A percentile compares a stretch with the other conserved stretches of the same genome.
phyloP scores from a whole-genome alignment of 2,888 invertebrate species.

The Noctua pronuba region DNA sequence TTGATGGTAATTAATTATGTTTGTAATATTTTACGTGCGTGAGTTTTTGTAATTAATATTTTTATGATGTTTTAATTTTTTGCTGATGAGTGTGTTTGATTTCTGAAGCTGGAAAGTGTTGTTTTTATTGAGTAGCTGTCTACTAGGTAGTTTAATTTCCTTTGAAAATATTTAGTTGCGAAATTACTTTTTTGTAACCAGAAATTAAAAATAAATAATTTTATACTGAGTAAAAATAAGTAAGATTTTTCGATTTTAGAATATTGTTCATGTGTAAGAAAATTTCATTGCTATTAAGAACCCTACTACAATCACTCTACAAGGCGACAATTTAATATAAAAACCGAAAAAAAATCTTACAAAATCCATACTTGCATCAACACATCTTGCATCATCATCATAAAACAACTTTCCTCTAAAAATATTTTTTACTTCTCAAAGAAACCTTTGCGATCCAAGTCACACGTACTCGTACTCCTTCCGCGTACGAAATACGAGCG shows the following conservation, averaged over 20 bases:
- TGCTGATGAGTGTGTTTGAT: conserved; percentile 13
- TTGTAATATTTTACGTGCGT: conserved; percentile 40
- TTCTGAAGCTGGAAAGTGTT: conserved; percentile 6
- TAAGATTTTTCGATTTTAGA: too few relatives aligned
- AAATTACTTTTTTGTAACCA: background rate
- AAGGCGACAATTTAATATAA: background rate
- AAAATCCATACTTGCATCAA: background rate
- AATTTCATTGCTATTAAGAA: background rate
- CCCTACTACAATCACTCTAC: background rate
- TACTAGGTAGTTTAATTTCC: background rate
- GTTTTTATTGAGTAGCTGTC: conserved; percentile 6
- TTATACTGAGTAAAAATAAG: background rate
- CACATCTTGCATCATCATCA: conserved; percentile 26
- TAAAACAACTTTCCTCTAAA: conserved; percentile 23
- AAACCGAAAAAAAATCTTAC: too few relatives aligned
- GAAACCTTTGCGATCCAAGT: conserved; percentile 47
- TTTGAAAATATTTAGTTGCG: background rate
- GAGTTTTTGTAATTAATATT: conserved; percentile 44
- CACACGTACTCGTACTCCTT: conserved; percentile 55
- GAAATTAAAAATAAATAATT: background rate
- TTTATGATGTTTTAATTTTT: conserved; percentile 38
- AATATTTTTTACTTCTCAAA: conserved; percentile 28
- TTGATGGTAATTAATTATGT: conserved; percentile 62
- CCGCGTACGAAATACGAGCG: conserved; percentile 66
- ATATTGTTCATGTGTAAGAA: background rate